Evolutionary conservation across 2,888 invertebrate genomes (phyloP).

Genomic region (Chydorus sphaericus): DNA sequence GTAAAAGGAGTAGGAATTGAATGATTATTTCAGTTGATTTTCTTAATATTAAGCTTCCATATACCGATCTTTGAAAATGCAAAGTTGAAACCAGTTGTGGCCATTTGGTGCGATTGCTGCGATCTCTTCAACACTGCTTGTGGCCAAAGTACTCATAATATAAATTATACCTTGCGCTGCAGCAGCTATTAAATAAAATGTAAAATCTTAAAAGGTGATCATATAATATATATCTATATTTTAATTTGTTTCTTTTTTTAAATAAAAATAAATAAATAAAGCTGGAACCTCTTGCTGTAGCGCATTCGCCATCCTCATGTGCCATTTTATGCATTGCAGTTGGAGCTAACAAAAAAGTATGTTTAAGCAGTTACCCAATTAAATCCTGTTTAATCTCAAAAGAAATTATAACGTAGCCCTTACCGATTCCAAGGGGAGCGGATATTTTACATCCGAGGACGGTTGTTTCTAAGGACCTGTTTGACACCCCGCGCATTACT

Average conservation of each 20-base stretch:
- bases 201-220: too few relatives aligned
- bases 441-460: constrained; percentile 46
- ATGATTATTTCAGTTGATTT: too few relatives aligned
- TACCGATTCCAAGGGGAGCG: constrained; percentile 43
- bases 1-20: too few relatives aligned
- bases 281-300: constrained; percentile 53
- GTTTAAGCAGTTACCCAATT: too few relatives aligned
- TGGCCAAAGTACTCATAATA: constrained; percentile 71
- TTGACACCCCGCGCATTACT: constrained; percentile 55
- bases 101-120: constrained; percentile 56
- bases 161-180: constrained; percentile 56
- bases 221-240: too few relatives aligned
- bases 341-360: constrained; percentile 60
- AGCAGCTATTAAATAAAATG: constrained; percentile 59
- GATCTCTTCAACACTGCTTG: constrained; percentile 75
- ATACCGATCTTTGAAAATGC: constrained; percentile 72
- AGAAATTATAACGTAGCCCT: too few relatives aligned
- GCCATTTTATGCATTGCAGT: constrained; percentile 87
- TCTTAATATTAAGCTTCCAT: too few relatives aligned
- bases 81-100: constrained; percentile 80
- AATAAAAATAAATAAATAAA: too few relatives aligned
- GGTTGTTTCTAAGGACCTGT: constrained; percentile 42
- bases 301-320: constrained; percentile 73
- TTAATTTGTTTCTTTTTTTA: too few relatives aligned
- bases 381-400: too few relatives aligned